phyloP scores from a whole-genome alignment of 2,888 invertebrate genomes.

The Deilephila elpenor region DNA sequence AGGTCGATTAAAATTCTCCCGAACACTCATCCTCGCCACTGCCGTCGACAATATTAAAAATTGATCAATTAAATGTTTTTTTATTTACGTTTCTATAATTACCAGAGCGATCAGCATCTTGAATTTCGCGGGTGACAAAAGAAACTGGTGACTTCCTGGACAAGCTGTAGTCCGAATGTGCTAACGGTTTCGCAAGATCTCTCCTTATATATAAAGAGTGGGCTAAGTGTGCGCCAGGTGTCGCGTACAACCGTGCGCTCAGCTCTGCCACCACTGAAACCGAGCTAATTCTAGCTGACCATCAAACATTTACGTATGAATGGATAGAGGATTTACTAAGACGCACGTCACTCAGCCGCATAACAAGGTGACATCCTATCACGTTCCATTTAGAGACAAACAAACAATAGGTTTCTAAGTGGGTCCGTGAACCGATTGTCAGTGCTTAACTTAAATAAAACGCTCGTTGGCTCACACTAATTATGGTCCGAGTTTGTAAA shows the following conservation, averaged over 20 bases:
- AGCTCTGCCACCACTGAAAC: conserved; percentile 69
- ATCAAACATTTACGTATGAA: conserved; percentile 74
- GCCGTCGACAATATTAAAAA: conserved; percentile 32
- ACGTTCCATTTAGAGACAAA: conserved; percentile 31
- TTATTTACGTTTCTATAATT: conserved; percentile 50
- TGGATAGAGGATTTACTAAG: conserved; percentile 59
- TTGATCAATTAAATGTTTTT: conserved; percentile 35
- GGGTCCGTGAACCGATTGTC: conserved; percentile 29
- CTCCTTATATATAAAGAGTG: conserved; percentile 76
- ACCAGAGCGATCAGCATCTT: conserved; percentile 72
- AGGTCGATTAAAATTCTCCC: conserved; percentile 51
- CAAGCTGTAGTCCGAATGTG: conserved; percentile 77
- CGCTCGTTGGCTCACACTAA: background rate
- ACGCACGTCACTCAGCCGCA: conserved; percentile 59
- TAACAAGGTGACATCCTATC: conserved; percentile 43
- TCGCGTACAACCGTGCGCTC: conserved; percentile 60
- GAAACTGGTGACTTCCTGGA: conserved; percentile 78
- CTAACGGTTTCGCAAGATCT: conserved; percentile 79
- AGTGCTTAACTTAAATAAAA: conserved; percentile 11
- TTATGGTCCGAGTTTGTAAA: background rate
- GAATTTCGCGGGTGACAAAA: conserved; percentile 60
- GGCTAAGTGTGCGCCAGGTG: conserved; percentile 58
- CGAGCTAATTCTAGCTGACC: conserved; percentile 72
- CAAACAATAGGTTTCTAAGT: conserved; percentile 29
- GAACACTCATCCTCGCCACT: conserved; percentile 41